A percentile compares a stretch with the other conserved stretches of the same genome.
phyloP scores from a whole-genome alignment of 2,797 vertebrate genomes.

The Pseudopleuronectes americanus region DNA sequence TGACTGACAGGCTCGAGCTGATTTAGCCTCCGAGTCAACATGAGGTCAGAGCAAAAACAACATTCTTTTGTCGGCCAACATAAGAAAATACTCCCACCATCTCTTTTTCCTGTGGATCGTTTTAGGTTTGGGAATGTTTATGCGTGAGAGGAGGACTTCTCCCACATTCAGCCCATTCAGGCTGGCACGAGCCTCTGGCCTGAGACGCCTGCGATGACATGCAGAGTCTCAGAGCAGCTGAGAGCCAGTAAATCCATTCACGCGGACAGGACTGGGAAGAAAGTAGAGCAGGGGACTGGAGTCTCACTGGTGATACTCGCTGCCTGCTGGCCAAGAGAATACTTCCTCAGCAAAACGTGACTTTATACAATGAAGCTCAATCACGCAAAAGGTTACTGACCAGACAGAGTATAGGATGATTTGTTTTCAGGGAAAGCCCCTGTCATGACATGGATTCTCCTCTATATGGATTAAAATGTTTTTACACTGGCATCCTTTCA shows the following conservation, averaged over 20 bases:
- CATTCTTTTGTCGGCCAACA: conserved; percentile 62
- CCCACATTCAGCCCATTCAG: conserved; percentile 10
- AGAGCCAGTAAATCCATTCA: conserved; percentile 31
- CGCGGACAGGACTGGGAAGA: conserved; percentile 37
- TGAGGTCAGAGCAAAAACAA: conserved; percentile 67
- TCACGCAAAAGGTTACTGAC: conserved; percentile 9
- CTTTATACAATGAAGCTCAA: not conserved
- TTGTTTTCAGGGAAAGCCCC: conserved; percentile 9
- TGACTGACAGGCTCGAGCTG: conserved; percentile 63
- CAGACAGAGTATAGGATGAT: not conserved
- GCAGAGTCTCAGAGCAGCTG: conserved; percentile 23
- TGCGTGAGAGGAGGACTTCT: conserved; percentile 28
- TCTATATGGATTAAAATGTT: not conserved
- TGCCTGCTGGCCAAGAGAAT: conserved; percentile 5
- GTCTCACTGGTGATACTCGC: conserved; percentile 1
- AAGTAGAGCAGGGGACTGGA: conserved; percentile 30
- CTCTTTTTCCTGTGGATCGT: conserved; percentile 30
- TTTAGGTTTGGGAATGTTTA: conserved; percentile 72
- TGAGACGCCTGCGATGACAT: conserved; percentile 26
- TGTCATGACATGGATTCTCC: conserved; percentile 1
- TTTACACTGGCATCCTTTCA: conserved; percentile 18
- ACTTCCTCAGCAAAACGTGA: conserved; percentile 14
- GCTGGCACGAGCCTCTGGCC: conserved; percentile 25
- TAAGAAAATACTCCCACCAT: conserved; percentile 47
- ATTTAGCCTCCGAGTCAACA: conserved; percentile 66